A percentile compares a stretch with the other conserved stretches of the same genome.
Conservation (phyloP, 2,113 vertebrate species). For the Bothrops jararaca region DNA sequence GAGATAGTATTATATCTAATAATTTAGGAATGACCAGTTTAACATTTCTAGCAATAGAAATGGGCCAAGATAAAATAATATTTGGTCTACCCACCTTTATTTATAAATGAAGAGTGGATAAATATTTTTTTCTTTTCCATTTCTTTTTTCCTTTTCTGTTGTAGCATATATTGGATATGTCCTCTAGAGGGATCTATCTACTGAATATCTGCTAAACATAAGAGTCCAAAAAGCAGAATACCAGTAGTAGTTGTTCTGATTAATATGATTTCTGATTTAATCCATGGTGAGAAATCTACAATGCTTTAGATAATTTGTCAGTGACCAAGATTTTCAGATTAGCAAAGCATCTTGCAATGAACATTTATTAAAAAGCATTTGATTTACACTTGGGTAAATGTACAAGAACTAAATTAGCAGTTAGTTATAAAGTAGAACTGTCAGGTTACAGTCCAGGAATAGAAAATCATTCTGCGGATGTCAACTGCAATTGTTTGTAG, state of each 20-base stretch:
- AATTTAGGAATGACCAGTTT: background rate
- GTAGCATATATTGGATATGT: slow-evolving; percentile 52
- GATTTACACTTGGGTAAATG: background rate
- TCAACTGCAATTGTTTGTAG: background rate
- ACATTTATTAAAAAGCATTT: background rate
- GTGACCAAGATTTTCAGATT: slow-evolving; percentile 1
- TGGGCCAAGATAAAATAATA: background rate
- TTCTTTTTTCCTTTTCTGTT: background rate
- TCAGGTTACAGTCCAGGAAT: background rate
- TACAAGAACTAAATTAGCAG: background rate
- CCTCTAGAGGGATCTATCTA: slow-evolving; percentile 77
- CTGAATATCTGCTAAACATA: slow-evolving; percentile 54
- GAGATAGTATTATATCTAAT: background rate
- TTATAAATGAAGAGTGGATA: slow-evolving; percentile 20
- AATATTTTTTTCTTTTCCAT: background rate
- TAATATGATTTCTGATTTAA: slow-evolving; percentile 10
- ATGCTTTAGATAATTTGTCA: slow-evolving; percentile 22
- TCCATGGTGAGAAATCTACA: slow-evolving; percentile 27
- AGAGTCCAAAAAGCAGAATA: slow-evolving; percentile 3
- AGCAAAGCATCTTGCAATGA: background rate
- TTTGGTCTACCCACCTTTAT: slow-evolving; percentile 16
- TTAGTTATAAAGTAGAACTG: background rate
- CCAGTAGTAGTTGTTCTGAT: slow-evolving; percentile 13
- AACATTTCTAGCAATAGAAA: background rate
- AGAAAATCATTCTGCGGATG: background rate